phyloP scores from a whole-genome alignment of 2,797 vertebrate species.

The Loriculus beryllinus region DNA sequence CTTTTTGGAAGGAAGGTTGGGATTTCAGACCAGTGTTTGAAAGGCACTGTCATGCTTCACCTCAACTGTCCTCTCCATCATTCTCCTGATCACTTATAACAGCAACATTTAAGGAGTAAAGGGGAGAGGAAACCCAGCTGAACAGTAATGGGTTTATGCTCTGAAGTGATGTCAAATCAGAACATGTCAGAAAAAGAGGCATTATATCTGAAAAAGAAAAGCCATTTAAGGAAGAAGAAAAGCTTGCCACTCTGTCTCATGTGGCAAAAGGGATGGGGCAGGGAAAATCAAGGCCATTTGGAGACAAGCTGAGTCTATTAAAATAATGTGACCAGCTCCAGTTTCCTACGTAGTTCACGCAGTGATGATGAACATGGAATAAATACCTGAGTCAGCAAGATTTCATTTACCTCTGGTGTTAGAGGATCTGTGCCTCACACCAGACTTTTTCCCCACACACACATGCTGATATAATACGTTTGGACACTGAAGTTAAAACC shows the following conservation, averaged over 20 bases:
- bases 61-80: not conserved
- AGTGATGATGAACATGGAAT: accelerated
- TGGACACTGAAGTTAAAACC: not conserved
- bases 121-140: not conserved
- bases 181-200: not conserved
- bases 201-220: not conserved
- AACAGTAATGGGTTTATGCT: not conserved
- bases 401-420: not conserved
- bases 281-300: not conserved
- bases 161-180: not conserved
- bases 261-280: not conserved
- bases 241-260: not conserved
- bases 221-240: not conserved
- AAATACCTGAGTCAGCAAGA: not conserved
- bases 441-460: not conserved
- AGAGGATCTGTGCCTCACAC: not conserved
- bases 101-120: not conserved
- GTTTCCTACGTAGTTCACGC: not conserved
- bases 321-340: not conserved
- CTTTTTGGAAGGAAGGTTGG: not conserved
- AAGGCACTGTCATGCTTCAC: not conserved
- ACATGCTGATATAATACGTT: not conserved
- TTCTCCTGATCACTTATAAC: not conserved
- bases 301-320: not conserved
- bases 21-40: not conserved